These are phyloP conservation scores for Picus viridis DNA, from an alignment of 2,797 vertebrate genomes.

Conservation along the genomic window DNA sequence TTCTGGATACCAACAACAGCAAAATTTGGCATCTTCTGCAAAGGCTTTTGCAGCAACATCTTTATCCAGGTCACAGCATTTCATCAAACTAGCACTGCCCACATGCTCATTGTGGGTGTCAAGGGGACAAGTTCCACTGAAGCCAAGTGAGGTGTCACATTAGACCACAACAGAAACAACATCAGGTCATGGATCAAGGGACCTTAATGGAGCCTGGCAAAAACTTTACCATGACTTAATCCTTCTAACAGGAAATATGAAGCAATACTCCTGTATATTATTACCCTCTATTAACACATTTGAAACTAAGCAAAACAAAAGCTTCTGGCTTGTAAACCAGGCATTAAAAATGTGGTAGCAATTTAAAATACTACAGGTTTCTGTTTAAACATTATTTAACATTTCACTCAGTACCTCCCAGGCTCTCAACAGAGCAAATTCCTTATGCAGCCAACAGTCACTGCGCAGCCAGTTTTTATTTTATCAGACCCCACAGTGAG, in stretches of 20 bases:
- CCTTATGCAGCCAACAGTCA: background rate
- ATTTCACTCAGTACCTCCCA: background rate
- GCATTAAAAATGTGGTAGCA: background rate
- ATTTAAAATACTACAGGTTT: background rate
- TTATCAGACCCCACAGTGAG: rapidly evolving
- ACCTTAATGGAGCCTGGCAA: background rate
- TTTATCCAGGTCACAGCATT: background rate
- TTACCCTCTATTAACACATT: background rate
- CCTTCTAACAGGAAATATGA: background rate
- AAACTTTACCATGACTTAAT: background rate
- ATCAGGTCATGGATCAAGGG: background rate
- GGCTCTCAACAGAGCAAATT: background rate
- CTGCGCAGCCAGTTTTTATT: background rate
- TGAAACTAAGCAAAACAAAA: background rate
- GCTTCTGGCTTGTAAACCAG: background rate
- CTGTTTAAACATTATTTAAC: background rate
- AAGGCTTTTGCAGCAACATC: background rate
- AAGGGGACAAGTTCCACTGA: background rate
- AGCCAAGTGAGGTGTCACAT: background rate
- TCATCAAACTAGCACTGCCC: background rate
- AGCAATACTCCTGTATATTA: background rate
- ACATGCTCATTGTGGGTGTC: rapidly evolving
- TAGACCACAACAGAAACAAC: background rate
- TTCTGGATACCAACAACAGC: background rate
- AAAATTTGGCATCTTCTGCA: background rate